These are phyloP conservation scores for Stylophora pistillata DNA, from an alignment of 64 coral and sea anemone species.

Conservation along the genomic window DNA sequence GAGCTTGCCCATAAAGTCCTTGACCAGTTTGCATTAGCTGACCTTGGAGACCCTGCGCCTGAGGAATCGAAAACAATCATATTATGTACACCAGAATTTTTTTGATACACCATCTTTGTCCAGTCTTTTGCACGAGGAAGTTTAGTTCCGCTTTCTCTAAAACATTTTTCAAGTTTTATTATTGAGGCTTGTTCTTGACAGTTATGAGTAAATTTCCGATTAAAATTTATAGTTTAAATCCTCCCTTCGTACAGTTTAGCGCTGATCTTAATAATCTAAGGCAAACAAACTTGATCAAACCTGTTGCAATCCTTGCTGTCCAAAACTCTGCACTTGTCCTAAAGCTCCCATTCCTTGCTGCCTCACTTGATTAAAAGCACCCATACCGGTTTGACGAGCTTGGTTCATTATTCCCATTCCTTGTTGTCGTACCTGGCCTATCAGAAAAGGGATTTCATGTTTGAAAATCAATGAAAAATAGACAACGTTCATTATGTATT, in stretches of 20 bases:
- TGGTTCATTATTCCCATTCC: constrained; percentile 46
- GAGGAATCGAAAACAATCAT: not conserved
- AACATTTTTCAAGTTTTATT: too few relatives aligned
- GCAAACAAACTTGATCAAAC: not conserved
- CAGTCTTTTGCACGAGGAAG: too few relatives aligned
- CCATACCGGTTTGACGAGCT: constrained; percentile 61
- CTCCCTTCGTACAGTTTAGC: too few relatives aligned
- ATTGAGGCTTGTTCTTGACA: too few relatives aligned
- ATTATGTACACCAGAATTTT: too few relatives aligned
- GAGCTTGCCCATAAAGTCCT: constrained; percentile 24
- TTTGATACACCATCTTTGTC: too few relatives aligned
- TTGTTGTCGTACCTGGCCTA: constrained; percentile 35
- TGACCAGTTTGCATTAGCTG: constrained; percentile 38
- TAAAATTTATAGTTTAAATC: too few relatives aligned
- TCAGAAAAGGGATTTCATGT: not conserved
- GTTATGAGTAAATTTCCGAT: too few relatives aligned
- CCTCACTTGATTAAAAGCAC: constrained; percentile 53
- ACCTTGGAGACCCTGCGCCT: constrained; percentile 36
- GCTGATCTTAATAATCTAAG: too few relatives aligned
- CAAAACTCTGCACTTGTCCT: constrained; percentile 45
- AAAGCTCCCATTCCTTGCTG: constrained; percentile 71
- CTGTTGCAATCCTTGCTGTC: constrained; percentile 33
- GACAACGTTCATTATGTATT: not conserved
- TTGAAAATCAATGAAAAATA: not conserved
- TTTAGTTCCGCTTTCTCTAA: too few relatives aligned